These are phyloP conservation scores for Chaetops frenatus DNA, from an alignment of 2,113 vertebrate genomes.

Conservation along the genomic window DNA sequence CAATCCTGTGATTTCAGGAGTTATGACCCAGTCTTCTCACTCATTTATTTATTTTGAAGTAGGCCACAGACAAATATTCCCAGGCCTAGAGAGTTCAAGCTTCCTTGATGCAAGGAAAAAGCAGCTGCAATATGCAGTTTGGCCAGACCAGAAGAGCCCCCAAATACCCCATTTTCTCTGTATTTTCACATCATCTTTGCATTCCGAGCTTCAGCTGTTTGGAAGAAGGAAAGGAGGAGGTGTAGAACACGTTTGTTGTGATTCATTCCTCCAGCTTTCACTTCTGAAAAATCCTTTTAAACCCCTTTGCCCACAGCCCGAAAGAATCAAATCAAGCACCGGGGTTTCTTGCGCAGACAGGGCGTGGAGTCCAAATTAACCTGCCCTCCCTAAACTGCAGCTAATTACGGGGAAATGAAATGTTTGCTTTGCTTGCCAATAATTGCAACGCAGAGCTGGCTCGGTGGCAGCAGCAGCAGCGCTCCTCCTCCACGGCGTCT, in stretches of 20 bases:
- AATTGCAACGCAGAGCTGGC: constrained; percentile 33
- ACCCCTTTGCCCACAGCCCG: background rate
- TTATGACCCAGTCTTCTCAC: background rate
- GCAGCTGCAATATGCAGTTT: background rate
- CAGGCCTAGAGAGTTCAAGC: background rate
- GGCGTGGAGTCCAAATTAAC: constrained; percentile 50
- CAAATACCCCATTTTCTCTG: background rate
- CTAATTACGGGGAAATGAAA: constrained; percentile 62
- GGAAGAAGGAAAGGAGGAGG: background rate
- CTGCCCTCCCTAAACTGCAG: constrained; percentile 41
- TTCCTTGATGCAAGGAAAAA: background rate
- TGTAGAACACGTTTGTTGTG: background rate
- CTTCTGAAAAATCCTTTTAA: background rate
- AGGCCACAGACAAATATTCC: background rate
- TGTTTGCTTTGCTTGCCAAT: constrained; percentile 54
- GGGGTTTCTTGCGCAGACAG: background rate
- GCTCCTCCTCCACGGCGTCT: constrained; percentile 1
- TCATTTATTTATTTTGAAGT: background rate
- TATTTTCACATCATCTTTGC: background rate
- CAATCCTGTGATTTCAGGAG: background rate
- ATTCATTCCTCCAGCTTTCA: background rate
- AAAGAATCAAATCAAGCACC: background rate
- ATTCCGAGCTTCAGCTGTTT: background rate
- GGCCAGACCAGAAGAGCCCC: background rate
- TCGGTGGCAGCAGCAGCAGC: constrained; percentile 8